Base-by-base conservation (phyloP, 1,140 invertebrate species). In the Pseudomyrmex sp. region DNA sequence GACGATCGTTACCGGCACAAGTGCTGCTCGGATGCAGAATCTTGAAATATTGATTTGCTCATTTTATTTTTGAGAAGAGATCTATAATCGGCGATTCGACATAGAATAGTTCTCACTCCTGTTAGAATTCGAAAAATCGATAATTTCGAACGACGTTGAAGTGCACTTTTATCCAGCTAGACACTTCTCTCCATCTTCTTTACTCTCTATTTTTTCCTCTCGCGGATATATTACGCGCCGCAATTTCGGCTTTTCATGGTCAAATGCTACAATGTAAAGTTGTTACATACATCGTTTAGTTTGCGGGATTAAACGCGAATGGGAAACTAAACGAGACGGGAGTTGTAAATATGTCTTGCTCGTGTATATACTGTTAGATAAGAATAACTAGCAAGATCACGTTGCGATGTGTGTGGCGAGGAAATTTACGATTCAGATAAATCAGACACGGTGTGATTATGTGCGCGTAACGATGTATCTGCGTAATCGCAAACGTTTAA, bases 1-100 rank as follows among this genome's bases (percentile, higher is more conserved):
- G 56, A 46, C 58, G 84, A 85, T 83, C 82, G 66, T 66, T 44
- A n/a, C 9, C 62, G 48, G 4, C 23, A 12, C 20, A 59, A 63
- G 15, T 50, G 10, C 74, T 87, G 10, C 74, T 87, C 84, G 88
- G 88, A 35, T 35, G 35, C 86, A 20, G 82, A 91, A 91, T 91
- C 92, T 92, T 93, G 92, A 91, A 93, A 92, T 91, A 93, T 93
- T 89, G 91, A 93, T 93, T 90, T 92, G 87, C 83, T 91, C 90
- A 89, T 89, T 92, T 35, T 35, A 7, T 35, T 35, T 35, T 35
- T 35, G 35, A 35, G 91, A 89, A 92, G 92, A 92, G 91, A 92
- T 92, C 91, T 92, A 18, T 18, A 93, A 93, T 88, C 84, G 80
- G 82, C 82, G 88, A 82, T 91, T 86, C 82, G 59, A 63, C 72